Conservation (phyloP, 1,140 invertebrate species). For the Drosophila sucinea region DNA sequence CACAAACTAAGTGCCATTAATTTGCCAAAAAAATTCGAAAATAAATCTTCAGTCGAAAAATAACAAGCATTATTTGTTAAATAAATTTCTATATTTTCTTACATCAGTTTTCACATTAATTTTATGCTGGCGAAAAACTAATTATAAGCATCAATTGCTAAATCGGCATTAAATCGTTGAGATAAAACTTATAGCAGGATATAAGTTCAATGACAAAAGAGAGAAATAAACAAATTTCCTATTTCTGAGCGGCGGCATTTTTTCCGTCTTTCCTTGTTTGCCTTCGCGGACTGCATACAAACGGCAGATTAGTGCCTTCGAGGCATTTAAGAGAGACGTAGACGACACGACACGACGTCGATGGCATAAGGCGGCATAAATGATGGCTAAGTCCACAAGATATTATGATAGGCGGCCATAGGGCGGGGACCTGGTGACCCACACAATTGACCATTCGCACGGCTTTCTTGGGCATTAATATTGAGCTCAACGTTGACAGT, state of each 20-base stretch:
- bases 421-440: neutral
- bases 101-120: too few species aligned
- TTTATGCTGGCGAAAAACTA: neutral
- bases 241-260: neutral
- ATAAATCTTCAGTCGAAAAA: neutral
- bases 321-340: slow-evolving; percentile 10
- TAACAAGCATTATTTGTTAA: neutral
- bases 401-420: slow-evolving; percentile 11
- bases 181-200: slow-evolving; percentile 4
- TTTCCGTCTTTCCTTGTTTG: neutral
- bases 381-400: slow-evolving; percentile 16
- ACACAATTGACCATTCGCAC: slow-evolving; percentile 19
- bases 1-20: neutral
- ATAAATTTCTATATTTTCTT: too few species aligned
- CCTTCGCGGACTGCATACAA: slow-evolving; percentile 21
- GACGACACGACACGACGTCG: neutral
- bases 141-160: neutral
- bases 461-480: slow-evolving; percentile 7
- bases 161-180: slow-evolving; percentile 4
- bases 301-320: slow-evolving; percentile 25
- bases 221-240: slow-evolving; percentile 11
- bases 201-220: slow-evolving; percentile 10
- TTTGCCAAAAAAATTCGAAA: neutral
- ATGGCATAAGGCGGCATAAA: slow-evolving; percentile 15
- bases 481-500: slow-evolving; percentile 16